Percentiles rank a stretch among this genome's conserved stretches.
phyloP scores from a whole-genome alignment of 2,797 vertebrate genomes.

The Dendrocincla tyrannina region DNA sequence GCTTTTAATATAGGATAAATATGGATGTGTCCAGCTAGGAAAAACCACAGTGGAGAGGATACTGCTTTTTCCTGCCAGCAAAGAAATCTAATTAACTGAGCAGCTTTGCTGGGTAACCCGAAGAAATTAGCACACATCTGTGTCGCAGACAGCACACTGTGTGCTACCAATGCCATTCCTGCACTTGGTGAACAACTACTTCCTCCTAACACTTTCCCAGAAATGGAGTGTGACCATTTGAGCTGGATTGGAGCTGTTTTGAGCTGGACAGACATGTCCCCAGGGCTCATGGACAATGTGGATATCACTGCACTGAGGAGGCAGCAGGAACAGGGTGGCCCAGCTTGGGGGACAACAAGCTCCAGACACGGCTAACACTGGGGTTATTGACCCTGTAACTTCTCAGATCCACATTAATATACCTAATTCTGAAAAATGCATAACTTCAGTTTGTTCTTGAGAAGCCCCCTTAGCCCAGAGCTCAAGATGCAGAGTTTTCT shows the following conservation, averaged over 20 bases:
- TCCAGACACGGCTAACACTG: neutral
- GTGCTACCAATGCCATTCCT: neutral
- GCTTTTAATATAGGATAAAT: slow-evolving; percentile 43
- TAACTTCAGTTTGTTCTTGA: neutral
- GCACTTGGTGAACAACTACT: neutral
- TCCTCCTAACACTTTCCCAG: neutral
- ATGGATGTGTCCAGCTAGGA: slow-evolving; percentile 5
- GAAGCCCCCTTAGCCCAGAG: neutral
- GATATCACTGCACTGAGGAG: neutral
- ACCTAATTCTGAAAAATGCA: neutral
- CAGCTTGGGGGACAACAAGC: fast-evolving
- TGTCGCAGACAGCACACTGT: neutral
- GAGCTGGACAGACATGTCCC: neutral
- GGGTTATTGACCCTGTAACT: neutral
- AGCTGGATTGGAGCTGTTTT: neutral
- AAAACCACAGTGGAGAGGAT: neutral
- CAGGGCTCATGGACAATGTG: neutral
- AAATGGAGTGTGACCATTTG: neutral
- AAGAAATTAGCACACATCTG: slow-evolving; percentile 42
- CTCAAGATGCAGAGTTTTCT: neutral
- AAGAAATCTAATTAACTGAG: slow-evolving; percentile 35
- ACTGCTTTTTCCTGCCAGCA: slow-evolving; percentile 42
- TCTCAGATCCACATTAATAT: neutral
- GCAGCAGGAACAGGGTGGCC: neutral
- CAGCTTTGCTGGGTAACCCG: slow-evolving; percentile 25